A percentile compares a stretch with the other conserved stretches of the same genome.
Conservation (phyloP, 2,113 vertebrate genomes). For the Grantiella picta region DNA sequence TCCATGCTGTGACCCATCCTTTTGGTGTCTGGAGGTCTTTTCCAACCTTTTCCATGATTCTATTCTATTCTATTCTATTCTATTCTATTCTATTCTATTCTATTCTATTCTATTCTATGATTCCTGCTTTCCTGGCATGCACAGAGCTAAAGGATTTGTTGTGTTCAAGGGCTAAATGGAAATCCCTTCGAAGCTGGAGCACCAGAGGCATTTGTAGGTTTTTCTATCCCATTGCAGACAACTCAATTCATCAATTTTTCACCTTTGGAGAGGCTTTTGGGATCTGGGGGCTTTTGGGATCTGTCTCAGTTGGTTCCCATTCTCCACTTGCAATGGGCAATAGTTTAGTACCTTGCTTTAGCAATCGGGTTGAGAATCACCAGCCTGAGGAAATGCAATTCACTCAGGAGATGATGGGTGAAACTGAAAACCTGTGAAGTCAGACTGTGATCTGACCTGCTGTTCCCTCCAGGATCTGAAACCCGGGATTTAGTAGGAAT, state of each 20-base stretch:
- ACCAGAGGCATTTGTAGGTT: background rate
- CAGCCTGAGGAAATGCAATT: background rate
- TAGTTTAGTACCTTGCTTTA: background rate
- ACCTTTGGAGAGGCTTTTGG: background rate
- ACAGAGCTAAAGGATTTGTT: background rate
- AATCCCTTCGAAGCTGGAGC: background rate
- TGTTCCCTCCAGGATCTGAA: background rate
- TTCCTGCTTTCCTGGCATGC: background rate
- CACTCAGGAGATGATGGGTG: background rate
- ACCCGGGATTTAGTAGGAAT: background rate
- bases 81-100: too few species aligned
- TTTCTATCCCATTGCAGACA: background rate
- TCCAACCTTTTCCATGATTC: background rate
- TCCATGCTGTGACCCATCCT: background rate
- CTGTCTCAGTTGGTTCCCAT: background rate
- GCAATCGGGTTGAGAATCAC: background rate
- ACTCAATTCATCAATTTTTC: background rate
- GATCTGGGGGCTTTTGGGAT: background rate
- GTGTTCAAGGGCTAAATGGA: background rate
- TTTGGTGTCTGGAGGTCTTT: background rate
- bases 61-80: too few species aligned
- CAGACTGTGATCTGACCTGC: background rate
- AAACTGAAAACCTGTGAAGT: background rate
- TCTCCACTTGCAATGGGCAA: accelerated
- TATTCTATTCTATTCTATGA: too few species aligned